Evolutionary conservation across 2,797 vertebrate genomes (phyloP).

Genomic region (Silurus aristotelis): DNA sequence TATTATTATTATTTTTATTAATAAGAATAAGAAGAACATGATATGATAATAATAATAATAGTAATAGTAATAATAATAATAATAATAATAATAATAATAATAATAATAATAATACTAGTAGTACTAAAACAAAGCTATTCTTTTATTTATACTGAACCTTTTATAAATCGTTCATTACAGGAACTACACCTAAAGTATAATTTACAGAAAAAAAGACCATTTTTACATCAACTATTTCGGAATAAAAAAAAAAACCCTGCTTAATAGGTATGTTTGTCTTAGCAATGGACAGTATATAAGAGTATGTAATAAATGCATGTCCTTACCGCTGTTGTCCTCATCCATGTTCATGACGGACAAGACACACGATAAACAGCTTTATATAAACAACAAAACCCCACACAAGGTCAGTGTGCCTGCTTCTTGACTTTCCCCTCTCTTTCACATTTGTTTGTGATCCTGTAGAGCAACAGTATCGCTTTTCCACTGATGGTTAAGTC

Average conservation of each 20-base stretch:
- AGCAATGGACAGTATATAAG: neutral
- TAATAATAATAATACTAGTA: neutral
- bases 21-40: neutral
- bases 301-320: neutral
- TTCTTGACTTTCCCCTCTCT: conserved; percentile 16
- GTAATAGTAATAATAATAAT: neutral
- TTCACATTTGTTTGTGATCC: conserved; percentile 15
- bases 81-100: conserved; percentile 10
- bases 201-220: neutral
- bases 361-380: conserved; percentile 28
- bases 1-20: neutral
- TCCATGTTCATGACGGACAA: conserved; percentile 65
- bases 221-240: neutral
- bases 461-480: conserved; percentile 7
- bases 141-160: neutral
- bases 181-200: neutral
- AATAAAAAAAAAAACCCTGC: neutral
- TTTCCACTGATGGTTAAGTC: neutral
- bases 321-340: conserved; percentile 78
- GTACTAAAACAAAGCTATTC: neutral
- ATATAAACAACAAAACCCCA: neutral
- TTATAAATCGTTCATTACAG: neutral
- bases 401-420: conserved; percentile 20
- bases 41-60: neutral
- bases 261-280: neutral